Percentiles rank a stretch among this genome's conserved stretches.
Evolutionary conservation across 1,140 invertebrate genomes (phyloP).

Genomic region (Tetramorium simillimum): DNA sequence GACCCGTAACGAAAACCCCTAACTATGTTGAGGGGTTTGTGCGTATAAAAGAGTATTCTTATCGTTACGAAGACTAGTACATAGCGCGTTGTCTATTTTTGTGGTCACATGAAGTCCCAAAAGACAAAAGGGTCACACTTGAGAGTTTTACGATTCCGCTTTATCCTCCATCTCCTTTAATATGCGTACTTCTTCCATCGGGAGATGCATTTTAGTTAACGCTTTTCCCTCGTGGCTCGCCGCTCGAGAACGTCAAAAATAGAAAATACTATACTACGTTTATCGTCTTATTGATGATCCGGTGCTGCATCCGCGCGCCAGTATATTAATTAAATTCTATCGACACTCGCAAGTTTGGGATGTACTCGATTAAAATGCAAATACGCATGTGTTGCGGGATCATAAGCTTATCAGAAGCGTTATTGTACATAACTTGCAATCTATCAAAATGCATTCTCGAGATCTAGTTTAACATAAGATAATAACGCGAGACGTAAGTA

Average conservation of each 20-base stretch:
- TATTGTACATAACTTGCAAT: neutral
- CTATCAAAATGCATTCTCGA: neutral
- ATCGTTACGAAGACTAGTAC: neutral
- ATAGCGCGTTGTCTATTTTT: neutral
- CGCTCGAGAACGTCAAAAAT: neutral
- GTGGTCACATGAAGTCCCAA: neutral
- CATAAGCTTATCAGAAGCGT: slow-evolving; percentile 56
- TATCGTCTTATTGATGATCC: slow-evolving; percentile 2
- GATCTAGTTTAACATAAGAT: neutral
- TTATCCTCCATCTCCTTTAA: slow-evolving; percentile 8
- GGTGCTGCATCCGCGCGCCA: neutral
- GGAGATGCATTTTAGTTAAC: neutral
- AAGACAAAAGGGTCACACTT: slow-evolving; percentile 22
- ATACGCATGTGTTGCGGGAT: neutral
- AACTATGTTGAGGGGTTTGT: neutral
- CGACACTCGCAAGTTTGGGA: neutral
- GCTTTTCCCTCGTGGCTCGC: neutral
- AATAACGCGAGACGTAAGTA: neutral
- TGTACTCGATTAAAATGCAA: slow-evolving; percentile 52
- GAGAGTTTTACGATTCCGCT: neutral
- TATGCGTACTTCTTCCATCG: neutral
- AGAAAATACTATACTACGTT: neutral
- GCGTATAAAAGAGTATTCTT: neutral
- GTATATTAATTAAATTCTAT: slow-evolving; percentile 52
- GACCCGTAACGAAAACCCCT: neutral